These are phyloP conservation scores for Drosophila cracens DNA, from an alignment of 2,888 invertebrate species.

Conservation along the genomic window DNA sequence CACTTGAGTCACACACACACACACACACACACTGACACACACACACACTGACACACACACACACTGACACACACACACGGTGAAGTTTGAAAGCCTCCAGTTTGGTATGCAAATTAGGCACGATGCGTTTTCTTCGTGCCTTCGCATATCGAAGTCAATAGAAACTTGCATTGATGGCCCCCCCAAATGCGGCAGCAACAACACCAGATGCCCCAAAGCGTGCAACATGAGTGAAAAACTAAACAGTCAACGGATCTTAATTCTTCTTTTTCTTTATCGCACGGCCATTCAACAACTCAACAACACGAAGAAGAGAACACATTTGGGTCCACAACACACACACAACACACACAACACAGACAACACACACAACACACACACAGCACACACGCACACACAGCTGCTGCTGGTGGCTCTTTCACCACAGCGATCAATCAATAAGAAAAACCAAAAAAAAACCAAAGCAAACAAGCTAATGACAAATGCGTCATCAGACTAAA, in stretches of 20 bases:
- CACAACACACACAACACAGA: no score
- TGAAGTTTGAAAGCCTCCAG: slow-evolving; percentile 37
- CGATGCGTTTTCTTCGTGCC: slow-evolving; percentile 51
- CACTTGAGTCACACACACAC: slow-evolving; percentile 18
- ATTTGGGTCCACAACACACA: slow-evolving; percentile 31
- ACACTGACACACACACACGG: slow-evolving; percentile 1
- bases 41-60: slow-evolving; percentile 8
- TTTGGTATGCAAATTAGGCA: slow-evolving; percentile 77
- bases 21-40: slow-evolving; percentile 3
- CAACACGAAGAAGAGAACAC: slow-evolving; percentile 22
- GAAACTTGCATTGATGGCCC: slow-evolving; percentile 31
- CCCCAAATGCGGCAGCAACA: slow-evolving; percentile 14
- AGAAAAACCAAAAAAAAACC: slow-evolving; percentile 21
- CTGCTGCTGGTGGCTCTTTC: slow-evolving; percentile 45
- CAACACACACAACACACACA: neutral
- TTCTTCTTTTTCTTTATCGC: slow-evolving; percentile 40
- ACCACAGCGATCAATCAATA: slow-evolving; percentile 59
- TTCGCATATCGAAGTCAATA: slow-evolving; percentile 30
- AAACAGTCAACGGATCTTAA: slow-evolving; percentile 16
- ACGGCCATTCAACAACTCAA: slow-evolving; percentile 52
- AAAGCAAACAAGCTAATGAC: slow-evolving; percentile 9
- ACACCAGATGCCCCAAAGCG: slow-evolving; percentile 37
- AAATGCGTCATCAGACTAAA: slow-evolving; percentile 18
- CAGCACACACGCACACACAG: slow-evolving; percentile 4
- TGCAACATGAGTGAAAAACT: slow-evolving; percentile 7